Base-by-base conservation (phyloP, 2,888 invertebrate species). In the Amphimallon solstitiale region DNA sequence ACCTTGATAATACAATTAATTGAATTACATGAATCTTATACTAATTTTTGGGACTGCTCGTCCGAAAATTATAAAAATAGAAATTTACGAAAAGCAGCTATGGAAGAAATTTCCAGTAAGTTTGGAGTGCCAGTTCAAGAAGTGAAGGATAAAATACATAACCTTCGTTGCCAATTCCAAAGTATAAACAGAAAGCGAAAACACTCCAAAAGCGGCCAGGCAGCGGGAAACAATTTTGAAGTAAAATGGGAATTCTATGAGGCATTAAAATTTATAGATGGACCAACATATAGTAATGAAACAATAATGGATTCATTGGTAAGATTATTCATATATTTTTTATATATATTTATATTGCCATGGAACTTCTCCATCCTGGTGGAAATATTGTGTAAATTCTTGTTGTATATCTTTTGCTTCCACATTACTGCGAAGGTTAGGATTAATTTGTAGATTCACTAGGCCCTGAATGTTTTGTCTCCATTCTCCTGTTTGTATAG, bases 161-260 rank as follows among this genome's bases (percentile, higher is more conserved):
- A 54, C 37, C 65, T 64, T 40, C 38, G 63, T n/a, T 68, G 67
- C 35, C 68, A 68, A 43, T 64, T 67, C 23, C 67, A 67, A 40
- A 51, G 46, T 34, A 69, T 64, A 19, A 61, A 17, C 23, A 23
- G 23, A 23, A 23, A 23, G 5, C 5, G 23, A 23, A 23, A 23
- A 23, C 23, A 23, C n/a, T n/a, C 63, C n/a, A 68, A 70, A 68
- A 69, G 69, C 48, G 70, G 65, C 9, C 62, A 70, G 49, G 64
- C 54, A 34, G 54, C 64, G 10, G n/a, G n/a, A n/a, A n/a, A 67
- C 14, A 70, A 70, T 62, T 69, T 65, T 60, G 48, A 21, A 35
- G 52, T 67, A 1, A 67, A 65, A 67, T 69, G 68, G 68, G 67
- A 70, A 46, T 70, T 65, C 63, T 69, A 69, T 49, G 49, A 69